A percentile compares a stretch with the other conserved stretches of the same genome.
Conservation (phyloP, 2,888 invertebrate genomes). For the Acleris sparsana region DNA sequence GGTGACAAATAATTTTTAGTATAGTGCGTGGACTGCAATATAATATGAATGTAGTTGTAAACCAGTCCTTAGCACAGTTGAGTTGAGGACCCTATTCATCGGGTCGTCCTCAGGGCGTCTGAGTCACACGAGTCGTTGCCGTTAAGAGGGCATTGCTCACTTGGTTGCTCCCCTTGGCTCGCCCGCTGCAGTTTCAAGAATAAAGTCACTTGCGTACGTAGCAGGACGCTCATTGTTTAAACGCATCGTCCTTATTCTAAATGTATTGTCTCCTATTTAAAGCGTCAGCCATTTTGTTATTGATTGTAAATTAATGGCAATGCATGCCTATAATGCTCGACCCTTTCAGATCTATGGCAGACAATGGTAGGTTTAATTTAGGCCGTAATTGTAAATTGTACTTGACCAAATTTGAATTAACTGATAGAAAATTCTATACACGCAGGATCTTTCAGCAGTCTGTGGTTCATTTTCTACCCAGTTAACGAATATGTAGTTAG, state of each 20-base stretch:
- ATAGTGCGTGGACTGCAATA: no score
- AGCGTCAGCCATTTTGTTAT: slow-evolving; percentile 64
- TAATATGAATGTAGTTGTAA: no score
- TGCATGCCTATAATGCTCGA: slow-evolving; percentile 49
- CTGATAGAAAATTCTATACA: neutral
- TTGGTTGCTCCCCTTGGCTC: slow-evolving; percentile 66
- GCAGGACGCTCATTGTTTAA: slow-evolving; percentile 70
- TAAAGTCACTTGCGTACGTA: slow-evolving; percentile 61
- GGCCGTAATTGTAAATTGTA: neutral
- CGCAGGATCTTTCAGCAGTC: neutral
- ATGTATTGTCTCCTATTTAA: slow-evolving; percentile 66
- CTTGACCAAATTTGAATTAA: slow-evolving; percentile 11
- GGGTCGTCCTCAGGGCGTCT: slow-evolving; percentile 74
- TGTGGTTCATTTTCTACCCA: slow-evolving; percentile 48
- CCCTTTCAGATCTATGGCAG: slow-evolving; percentile 50
- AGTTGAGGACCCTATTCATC: slow-evolving; percentile 81
- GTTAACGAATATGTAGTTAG: slow-evolving; percentile 57
- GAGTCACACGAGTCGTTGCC: slow-evolving; percentile 76
- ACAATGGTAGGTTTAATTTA: slow-evolving; percentile 10
- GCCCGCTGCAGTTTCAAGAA: slow-evolving; percentile 66
- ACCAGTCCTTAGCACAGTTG: slow-evolving; percentile 42
- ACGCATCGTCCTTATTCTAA: slow-evolving; percentile 67
- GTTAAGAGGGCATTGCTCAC: slow-evolving; percentile 82
- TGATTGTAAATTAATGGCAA: slow-evolving; percentile 72
- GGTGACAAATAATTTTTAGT: no score